A percentile compares a stretch with the other conserved stretches of the same genome.
These are phyloP conservation scores for Cavia aperea DNA, from an alignment of 2,113 vertebrate species.

Conservation along the genomic window DNA sequence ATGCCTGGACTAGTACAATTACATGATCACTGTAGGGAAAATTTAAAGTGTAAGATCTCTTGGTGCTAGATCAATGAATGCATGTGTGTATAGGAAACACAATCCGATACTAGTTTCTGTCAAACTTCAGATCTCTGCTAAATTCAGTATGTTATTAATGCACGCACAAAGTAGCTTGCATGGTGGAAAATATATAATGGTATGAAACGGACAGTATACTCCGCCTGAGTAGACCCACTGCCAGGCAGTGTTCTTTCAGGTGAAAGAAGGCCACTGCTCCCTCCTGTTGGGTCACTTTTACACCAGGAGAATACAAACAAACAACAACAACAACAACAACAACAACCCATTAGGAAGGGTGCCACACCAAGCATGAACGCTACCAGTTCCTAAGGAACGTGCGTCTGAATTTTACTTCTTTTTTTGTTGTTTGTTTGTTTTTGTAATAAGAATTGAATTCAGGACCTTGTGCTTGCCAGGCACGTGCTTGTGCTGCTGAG, in stretches of 20 bases:
- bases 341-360: not conserved
- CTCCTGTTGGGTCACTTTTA: not conserved
- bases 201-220: not conserved
- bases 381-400: not conserved
- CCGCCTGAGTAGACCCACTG: not conserved
- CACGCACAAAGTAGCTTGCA: not conserved
- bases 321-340: no score
- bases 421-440: no score
- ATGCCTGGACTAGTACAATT: not conserved
- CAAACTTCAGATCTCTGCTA: conserved; percentile 10
- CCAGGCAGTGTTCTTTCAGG: not conserved
- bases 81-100: not conserved
- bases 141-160: not conserved
- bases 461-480: no score
- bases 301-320: not conserved
- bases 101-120: conserved; percentile 10
- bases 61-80: not conserved
- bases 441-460: no score
- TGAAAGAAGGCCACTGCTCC: not conserved
- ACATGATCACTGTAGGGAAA: not conserved
- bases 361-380: not conserved
- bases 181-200: not conserved
- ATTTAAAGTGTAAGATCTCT: not conserved
- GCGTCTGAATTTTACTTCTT: not conserved
- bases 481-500: no score